Evolutionary conservation across 2,113 vertebrate species (phyloP), one percentile per base, ranked within the genome.

Genomic region (Catharus minimus): DNA sequence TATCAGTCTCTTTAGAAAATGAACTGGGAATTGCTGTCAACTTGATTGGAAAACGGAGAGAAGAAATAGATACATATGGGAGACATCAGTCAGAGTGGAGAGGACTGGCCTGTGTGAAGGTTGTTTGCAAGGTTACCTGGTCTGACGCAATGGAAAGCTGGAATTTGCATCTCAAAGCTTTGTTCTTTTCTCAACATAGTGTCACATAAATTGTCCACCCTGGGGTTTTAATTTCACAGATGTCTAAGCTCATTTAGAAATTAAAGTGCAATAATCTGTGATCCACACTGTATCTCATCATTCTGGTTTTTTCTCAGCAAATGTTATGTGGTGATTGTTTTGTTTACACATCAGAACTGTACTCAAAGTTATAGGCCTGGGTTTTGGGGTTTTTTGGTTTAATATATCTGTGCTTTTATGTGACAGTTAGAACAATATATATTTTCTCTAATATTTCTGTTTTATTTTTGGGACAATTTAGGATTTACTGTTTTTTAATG

Each of bases 211-310:
- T 96, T 94, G 93, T 47, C 88, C 19, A 58, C 93, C 92, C 94
- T 85, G 93, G 93, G 96, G 95, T 96, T 97, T 98, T 96, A 97
- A 96, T 97, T 97, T 97, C 97, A 97, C 97, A 97, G 95, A 96
- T 96, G 97, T 97, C 97, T 98, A 97, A 94, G 49, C 91, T 97
- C 96, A 97, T 97, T 98, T 97, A 95, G 97, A 97, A 98, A 97
- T 96, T 97, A 97, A 96, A 97, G 91, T 91, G 89, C 95, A 95
- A 80, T 96, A 96, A 96, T 97, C 92, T 97, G 88, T 95, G 93
- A 92, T 97, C 78, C 66, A 88, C 82, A 89, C 79, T 88, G 27
- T 57, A 88, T 79, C 82, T 87, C 82, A 82, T 93, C 88, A 82
- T 92, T 95, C 76, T 77, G 49, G 3, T 28, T 32, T 58, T 91